Percentiles rank a stretch among this genome's conserved stretches.
These are phyloP conservation scores for Phalera bucephala DNA, from an alignment of 2,888 invertebrate genomes.

Conservation along the genomic window DNA sequence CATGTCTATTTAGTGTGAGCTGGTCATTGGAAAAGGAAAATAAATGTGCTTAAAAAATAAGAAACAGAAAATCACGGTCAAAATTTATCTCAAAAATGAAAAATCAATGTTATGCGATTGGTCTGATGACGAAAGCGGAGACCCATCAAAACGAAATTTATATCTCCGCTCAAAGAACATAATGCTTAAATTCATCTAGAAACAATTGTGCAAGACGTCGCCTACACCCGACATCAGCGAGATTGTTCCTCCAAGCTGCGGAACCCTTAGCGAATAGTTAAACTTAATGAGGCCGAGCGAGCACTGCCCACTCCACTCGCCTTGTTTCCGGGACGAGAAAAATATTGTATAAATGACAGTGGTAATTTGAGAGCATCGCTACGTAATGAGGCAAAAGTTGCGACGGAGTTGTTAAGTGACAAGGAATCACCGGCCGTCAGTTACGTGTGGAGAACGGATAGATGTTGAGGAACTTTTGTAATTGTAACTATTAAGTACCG, in stretches of 20 bases:
- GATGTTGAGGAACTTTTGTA: too few species aligned
- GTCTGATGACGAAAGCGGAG: too few species aligned
- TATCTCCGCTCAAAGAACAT: conserved; percentile 16
- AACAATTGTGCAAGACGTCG: conserved; percentile 22
- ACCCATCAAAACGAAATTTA: too few species aligned
- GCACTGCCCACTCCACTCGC: conserved; percentile 43
- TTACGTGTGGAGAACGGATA: not conserved
- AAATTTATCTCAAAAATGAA: too few species aligned
- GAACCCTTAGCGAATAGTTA: conserved; percentile 56
- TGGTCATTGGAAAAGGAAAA: too few species aligned
- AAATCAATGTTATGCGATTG: too few species aligned
- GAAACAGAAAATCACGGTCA: too few species aligned
- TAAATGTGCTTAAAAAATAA: too few species aligned
- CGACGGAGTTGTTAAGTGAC: not conserved
- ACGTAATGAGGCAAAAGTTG: not conserved
- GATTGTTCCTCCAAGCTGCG: conserved; percentile 40
- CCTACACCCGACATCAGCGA: too few species aligned
- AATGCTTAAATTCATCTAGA: conserved; percentile 30
- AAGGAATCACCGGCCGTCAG: not conserved
- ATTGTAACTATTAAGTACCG: too few species aligned
- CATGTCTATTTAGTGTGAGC: too few species aligned
- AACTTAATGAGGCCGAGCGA: too few species aligned
- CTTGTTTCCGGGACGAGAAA: conserved; percentile 34
- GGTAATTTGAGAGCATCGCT: not conserved
- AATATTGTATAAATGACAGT: conserved; percentile 11